Conservation (phyloP, 2,113 vertebrate species). For the Oncorhynchus nerka region DNA sequence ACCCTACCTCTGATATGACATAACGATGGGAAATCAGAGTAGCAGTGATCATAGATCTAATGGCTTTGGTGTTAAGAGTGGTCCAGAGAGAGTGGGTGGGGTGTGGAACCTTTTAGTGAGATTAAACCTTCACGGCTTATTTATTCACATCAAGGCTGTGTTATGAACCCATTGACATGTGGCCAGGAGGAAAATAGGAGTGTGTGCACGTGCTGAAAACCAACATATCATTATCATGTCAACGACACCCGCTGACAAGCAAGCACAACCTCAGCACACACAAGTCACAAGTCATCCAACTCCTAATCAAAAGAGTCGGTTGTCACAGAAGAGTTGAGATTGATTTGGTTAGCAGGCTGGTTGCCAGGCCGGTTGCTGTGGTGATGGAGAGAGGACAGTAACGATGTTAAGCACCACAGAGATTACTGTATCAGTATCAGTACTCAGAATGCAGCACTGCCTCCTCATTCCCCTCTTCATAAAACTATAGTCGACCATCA, state of each 20-base stretch:
- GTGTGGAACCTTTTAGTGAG: constrained; percentile 61
- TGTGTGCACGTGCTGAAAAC: neutral
- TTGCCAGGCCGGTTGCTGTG: constrained; percentile 69
- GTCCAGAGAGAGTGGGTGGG: neutral
- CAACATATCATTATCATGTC: neutral
- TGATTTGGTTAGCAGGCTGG: constrained; percentile 28
- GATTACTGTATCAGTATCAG: constrained; percentile 19
- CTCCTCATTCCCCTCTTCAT: constrained; percentile 9
- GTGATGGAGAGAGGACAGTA: constrained; percentile 49
- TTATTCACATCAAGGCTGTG: constrained; percentile 20
- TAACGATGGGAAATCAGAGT: constrained; percentile 34
- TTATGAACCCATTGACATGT: constrained; percentile 32
- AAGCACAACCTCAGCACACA: neutral
- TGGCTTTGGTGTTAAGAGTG: constrained; percentile 51
- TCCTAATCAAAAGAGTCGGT: constrained; percentile 42
- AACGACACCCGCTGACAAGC: neutral
- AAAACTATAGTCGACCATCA: neutral
- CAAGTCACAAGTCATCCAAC: constrained; percentile 27
- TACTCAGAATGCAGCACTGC: constrained; percentile 5
- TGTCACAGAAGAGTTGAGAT: constrained; percentile 29
- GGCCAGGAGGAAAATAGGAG: constrained; percentile 31
- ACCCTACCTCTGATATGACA: neutral
- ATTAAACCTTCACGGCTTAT: constrained; percentile 64
- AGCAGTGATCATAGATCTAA: constrained; percentile 24
- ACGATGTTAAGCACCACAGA: constrained; percentile 32